Base-by-base conservation (phyloP, 2,113 vertebrate genomes). In the Paracanthobrama guichenoti region DNA sequence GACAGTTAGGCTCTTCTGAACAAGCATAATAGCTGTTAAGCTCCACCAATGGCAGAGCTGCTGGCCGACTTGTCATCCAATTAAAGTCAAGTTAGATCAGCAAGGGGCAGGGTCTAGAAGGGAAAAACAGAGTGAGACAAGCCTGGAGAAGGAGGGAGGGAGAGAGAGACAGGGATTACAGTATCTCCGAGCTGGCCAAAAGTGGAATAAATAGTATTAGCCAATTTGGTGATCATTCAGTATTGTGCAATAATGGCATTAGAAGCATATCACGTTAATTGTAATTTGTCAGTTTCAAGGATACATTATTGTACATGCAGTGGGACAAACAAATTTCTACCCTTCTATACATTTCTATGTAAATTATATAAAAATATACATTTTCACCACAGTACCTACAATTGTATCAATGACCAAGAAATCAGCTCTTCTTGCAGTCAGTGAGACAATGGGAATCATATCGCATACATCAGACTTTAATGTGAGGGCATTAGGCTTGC, bases 31-130 rank as follows among this genome's bases (percentile, higher is more conserved):
- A 75, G 85, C 80, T 82, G 73, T 74, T 48, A 67, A 72, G 6
- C 69, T 81, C 2, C 57, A 57, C 93, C 93, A 94, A 92, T 95
- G 31, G 81, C 39, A 72, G 9, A 53, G 55, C 44, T 74, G 79
- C 7, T 24, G 12, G 72, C 39, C 44, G 48, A 85, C 9, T 50
- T 50, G 22, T 14, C 7, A 13, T 44, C 85, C 85, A 88, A 85
- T 82, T 81, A 69, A 73, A 75, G 66, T 12, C 28, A 16, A 42
- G 85, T 50, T 69, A 71, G 75, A 46, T 79, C 57, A n/a, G 44
- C 39, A 12, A 62, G 48, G 78, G 87, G 88, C 12, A 50, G 84
- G 50, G 60, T 91, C 90, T 67, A 46, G 12, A 92, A 92, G 92
- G 64, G 44, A 24, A 39, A 60, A 20, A 89, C 66, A 24, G 7